phyloP scores from a whole-genome alignment of 1,140 invertebrate genomes.

The Calliopsis andreniformis region DNA sequence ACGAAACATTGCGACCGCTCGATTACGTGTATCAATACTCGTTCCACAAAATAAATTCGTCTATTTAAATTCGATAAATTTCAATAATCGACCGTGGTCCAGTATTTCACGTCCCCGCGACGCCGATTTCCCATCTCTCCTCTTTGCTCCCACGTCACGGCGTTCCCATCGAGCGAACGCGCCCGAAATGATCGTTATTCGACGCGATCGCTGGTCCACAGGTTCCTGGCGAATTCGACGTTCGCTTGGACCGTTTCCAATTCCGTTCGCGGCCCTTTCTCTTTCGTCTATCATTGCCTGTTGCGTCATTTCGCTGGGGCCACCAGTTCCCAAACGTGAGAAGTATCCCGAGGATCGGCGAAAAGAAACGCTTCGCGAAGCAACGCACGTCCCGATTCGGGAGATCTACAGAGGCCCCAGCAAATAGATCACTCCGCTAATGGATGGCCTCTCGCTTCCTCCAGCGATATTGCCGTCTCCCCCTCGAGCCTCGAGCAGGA shows the following conservation, averaged over 20 bases:
- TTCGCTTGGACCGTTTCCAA: slow-evolving; percentile 57
- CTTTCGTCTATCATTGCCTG: slow-evolving; percentile 63
- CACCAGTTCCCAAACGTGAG: slow-evolving; percentile 47
- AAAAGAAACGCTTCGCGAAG: slow-evolving; percentile 37
- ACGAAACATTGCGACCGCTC: slow-evolving; percentile 32
- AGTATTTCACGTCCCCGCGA: neutral
- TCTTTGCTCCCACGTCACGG: too few relatives aligned
- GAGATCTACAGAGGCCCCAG: slow-evolving; percentile 51
- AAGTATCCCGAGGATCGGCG: slow-evolving; percentile 36
- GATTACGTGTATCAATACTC: slow-evolving; percentile 4
- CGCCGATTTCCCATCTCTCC: neutral
- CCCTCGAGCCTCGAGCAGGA: slow-evolving; percentile 46
- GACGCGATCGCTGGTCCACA: neutral
- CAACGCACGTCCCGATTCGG: slow-evolving; percentile 54
- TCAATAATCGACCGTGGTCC: neutral
- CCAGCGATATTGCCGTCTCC: slow-evolving; percentile 50
- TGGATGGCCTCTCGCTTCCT: slow-evolving; percentile 44
- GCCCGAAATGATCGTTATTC: neutral
- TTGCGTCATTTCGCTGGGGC: slow-evolving; percentile 60
- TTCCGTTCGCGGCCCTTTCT: slow-evolving; percentile 52
- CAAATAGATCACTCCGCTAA: slow-evolving; percentile 58
- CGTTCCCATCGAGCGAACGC: neutral
- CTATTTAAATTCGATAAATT: neutral
- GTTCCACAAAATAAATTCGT: neutral
- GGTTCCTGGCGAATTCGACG: slow-evolving; percentile 23